Base-by-base conservation (phyloP, 30 jellyfish, hydroid and myxozoan genomes). In the Hydra vulgaris region DNA sequence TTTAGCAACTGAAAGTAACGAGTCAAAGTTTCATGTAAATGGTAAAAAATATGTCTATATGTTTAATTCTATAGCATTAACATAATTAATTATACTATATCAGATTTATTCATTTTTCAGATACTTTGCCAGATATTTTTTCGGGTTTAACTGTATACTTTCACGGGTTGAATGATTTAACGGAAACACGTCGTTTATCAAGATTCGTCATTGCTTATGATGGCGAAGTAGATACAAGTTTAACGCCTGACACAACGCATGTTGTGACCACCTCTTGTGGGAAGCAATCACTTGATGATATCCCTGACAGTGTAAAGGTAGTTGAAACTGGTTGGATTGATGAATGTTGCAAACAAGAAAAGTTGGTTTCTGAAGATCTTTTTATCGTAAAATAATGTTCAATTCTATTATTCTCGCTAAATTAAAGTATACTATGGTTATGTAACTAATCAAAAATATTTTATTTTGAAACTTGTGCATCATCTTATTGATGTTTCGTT, bases 131-230 rank as follows among this genome's bases (percentile, higher is more conserved):
- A 21, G 85, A 78, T 18, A 53, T 78, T 54, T 78, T 78, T 23
- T 18, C 54, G 18, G 69, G 26, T 54, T 78, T 40, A 23, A 26
- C 26, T 16, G 79, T 78, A 0, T 78, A 21, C 69, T 27, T 78
- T 27, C 78, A 21, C 27, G 85, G 66, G 17, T 26, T 78, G 54
- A 61, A 25, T 53, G 85, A 78, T 12, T 23, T 20, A 17, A 52
- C 26, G 0, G 56, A 27, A 18, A 21, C 17, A 23, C 66, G 69
- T 12, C 27, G 54, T 20, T 18, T 78, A 12, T 55, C 82, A 17
- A 24, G 85, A 8, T 78, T 27, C 55, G 77, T 78, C 80, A 53
- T 78, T 61, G 85, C 85, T 23, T 78, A 27, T 61, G 85, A 78
- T 61, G 85, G 85, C 26, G 85, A 78, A 25, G 79, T 78, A 15